These are phyloP conservation scores for Chloroclysta siterata DNA, from an alignment of 2,888 invertebrate genomes.

Conservation along the genomic window DNA sequence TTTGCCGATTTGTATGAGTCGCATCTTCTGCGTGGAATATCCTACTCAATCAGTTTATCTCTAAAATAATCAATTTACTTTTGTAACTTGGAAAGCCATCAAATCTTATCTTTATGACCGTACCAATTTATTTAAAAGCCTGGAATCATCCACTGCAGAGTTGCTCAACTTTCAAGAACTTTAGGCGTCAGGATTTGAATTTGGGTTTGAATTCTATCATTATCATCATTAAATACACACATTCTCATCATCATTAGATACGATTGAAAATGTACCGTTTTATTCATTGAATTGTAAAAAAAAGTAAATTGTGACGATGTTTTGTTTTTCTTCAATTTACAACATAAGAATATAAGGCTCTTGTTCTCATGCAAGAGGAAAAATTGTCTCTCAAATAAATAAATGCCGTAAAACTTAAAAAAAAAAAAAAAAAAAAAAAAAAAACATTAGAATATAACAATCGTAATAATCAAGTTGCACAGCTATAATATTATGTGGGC, in stretches of 20 bases:
- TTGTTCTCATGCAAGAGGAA: no score
- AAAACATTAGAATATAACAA: no score
- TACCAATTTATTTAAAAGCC: constrained; percentile 41
- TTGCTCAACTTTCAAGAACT: constrained; percentile 31
- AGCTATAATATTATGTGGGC: no score
- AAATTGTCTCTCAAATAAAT: no score
- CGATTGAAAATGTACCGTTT: constrained; percentile 1
- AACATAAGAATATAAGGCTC: no score
- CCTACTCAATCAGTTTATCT: constrained; percentile 27
- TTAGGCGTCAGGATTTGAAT: constrained; percentile 22
- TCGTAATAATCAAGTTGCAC: no score
- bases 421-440: no score
- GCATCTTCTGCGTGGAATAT: constrained; percentile 8
- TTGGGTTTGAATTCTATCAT: constrained; percentile 28
- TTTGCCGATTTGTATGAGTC: not conserved
- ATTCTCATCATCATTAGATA: constrained; percentile 13
- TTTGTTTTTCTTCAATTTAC: not conserved
- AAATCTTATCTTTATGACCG: constrained; percentile 37
- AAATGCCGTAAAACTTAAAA: no score
- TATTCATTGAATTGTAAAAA: constrained; percentile 1
- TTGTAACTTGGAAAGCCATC: constrained; percentile 30
- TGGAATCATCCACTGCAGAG: constrained; percentile 39
- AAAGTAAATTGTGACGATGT: not conserved
- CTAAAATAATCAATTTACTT: constrained; percentile 35
- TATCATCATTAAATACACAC: constrained; percentile 18